Percentiles rank a stretch among this genome's conserved stretches.
phyloP scores from a whole-genome alignment of 2,888 invertebrate genomes.

The Stenichneumon culpator region DNA sequence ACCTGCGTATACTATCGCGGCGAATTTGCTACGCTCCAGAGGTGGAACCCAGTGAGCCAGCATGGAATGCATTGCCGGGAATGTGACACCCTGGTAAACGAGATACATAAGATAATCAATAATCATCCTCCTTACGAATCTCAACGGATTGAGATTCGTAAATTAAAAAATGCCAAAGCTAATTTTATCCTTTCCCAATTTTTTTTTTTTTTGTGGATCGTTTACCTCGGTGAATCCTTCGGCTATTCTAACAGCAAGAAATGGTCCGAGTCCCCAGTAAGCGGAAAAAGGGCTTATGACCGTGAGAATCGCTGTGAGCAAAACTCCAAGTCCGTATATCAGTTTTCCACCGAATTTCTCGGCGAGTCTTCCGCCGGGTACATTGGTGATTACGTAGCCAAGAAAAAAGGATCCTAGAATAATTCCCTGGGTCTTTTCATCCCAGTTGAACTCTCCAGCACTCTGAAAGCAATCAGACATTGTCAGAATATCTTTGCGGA shows the following conservation, averaged over 20 bases:
- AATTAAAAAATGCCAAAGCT: neutral
- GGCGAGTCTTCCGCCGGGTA: slow-evolving; percentile 93
- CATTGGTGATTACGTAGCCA: slow-evolving; percentile 93
- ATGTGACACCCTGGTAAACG: slow-evolving; percentile 90
- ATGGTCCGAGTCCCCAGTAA: slow-evolving; percentile 87
- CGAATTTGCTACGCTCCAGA: slow-evolving; percentile 95
- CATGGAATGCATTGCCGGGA: slow-evolving; percentile 97
- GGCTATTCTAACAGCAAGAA: slow-evolving; percentile 91
- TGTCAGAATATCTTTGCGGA: neutral
- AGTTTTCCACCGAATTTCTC: slow-evolving; percentile 95
- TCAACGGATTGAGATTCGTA: neutral
- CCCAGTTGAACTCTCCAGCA: slow-evolving; percentile 92
- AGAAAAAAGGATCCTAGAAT: slow-evolving; percentile 94
- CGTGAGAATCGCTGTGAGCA: slow-evolving; percentile 93
- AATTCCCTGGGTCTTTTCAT: slow-evolving; percentile 91
- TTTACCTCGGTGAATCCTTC: slow-evolving; percentile 94
- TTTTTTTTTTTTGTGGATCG: neutral
- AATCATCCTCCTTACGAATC: no score
- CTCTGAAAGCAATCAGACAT: slow-evolving; percentile 84
- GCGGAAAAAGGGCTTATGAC: slow-evolving; percentile 94
- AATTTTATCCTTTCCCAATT: neutral
- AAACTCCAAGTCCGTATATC: slow-evolving; percentile 93
- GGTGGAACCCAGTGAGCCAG: slow-evolving; percentile 97
- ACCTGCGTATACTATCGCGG: slow-evolving; percentile 95
- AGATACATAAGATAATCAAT: slow-evolving; percentile 34